These are phyloP conservation scores for Colostygia pectinataria DNA, from an alignment of 2,888 invertebrate genomes.

Conservation along the genomic window DNA sequence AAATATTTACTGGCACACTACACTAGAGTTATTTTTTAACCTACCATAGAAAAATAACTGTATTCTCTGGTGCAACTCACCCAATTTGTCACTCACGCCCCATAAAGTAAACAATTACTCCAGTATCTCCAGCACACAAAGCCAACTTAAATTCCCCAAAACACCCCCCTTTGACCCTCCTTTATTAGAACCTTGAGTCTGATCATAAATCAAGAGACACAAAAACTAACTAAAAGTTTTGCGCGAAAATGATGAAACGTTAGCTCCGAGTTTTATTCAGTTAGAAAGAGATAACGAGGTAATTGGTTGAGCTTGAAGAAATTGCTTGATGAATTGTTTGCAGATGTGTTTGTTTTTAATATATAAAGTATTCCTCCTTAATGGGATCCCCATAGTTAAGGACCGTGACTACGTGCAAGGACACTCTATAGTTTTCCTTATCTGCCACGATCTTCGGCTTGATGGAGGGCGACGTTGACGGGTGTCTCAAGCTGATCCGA, in stretches of 20 bases:
- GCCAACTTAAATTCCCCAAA: slow-evolving; percentile 51
- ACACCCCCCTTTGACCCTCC: slow-evolving; percentile 48
- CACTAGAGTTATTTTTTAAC: no score
- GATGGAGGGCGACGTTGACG: no score
- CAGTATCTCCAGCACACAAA: slow-evolving; percentile 10
- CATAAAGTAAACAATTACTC: slow-evolving; percentile 17
- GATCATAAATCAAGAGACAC: slow-evolving; percentile 74
- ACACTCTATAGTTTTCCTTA: no score
- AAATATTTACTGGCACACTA: no score
- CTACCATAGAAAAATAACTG: background rate
- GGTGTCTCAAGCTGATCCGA: no score
- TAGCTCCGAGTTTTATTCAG: slow-evolving; percentile 69
- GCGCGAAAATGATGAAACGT: slow-evolving; percentile 74
- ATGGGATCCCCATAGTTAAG: no score
- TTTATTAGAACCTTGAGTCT: slow-evolving; percentile 64
- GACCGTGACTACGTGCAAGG: no score
- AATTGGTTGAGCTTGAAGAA: slow-evolving; percentile 50
- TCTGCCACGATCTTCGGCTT: no score
- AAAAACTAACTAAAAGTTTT: slow-evolving; percentile 77
- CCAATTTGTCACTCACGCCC: slow-evolving; percentile 15
- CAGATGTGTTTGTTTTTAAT: background rate
- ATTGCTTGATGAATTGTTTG: slow-evolving; percentile 2
- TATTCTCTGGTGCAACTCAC: no score
- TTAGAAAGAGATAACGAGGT: slow-evolving; percentile 71
- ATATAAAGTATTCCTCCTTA: no score